These are phyloP conservation scores for Lutjanus campechanus DNA, from an alignment of 2,797 vertebrate genomes.

Conservation along the genomic window DNA sequence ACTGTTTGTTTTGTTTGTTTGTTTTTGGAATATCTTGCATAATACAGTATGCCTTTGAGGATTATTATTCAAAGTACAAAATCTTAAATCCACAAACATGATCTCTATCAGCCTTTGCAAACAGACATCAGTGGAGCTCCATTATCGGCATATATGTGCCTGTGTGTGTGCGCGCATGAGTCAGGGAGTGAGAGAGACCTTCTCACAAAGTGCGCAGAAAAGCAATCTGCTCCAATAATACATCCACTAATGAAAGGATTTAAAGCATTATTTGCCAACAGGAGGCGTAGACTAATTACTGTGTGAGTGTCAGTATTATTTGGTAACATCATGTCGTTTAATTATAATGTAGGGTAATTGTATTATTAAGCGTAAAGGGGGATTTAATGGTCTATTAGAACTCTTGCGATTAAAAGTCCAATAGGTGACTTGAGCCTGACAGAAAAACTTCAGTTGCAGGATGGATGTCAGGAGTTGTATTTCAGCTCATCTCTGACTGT, in stretches of 20 bases:
- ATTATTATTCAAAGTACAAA: not conserved
- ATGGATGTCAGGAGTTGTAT: not conserved
- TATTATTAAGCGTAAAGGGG: not conserved
- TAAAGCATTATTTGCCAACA: not conserved
- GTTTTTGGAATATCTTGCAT: no score
- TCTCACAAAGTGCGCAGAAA: not conserved
- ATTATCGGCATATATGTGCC: not conserved
- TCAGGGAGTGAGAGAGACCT: not conserved
- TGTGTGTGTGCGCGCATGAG: not conserved
- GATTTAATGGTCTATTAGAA: not conserved
- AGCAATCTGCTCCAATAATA: not conserved
- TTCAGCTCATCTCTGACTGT: slow-evolving; percentile 19
- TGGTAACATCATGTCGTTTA: slow-evolving; percentile 1
- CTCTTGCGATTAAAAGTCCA: slow-evolving; percentile 5
- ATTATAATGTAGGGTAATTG: slow-evolving; percentile 16
- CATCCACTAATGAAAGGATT: slow-evolving; percentile 3
- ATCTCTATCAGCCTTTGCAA: not conserved
- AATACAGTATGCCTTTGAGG: no score
- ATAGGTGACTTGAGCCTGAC: not conserved
- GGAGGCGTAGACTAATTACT: slow-evolving; percentile 3
- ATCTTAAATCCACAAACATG: not conserved
- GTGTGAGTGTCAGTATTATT: not conserved
- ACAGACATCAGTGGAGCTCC: not conserved
- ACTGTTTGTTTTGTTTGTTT: no score
- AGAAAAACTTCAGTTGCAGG: not conserved